Base-by-base conservation (phyloP, 1,140 invertebrate species). In the Ooceraea biroi region DNA sequence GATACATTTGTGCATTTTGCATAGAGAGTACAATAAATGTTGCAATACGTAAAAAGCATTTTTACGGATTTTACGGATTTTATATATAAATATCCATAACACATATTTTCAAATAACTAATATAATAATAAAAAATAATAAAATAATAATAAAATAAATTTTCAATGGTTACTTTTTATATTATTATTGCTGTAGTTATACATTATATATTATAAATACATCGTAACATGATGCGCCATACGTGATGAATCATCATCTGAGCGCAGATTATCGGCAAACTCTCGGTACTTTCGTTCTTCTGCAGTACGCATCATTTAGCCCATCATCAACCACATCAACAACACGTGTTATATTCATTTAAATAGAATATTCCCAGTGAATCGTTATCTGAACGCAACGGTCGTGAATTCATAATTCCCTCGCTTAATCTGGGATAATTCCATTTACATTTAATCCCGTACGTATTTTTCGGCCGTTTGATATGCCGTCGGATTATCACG, bases 381-480 rank as follows among this genome's bases (percentile, higher is more conserved):
- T 69, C 10, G 14, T 46, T 52, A 68, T n/a, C 30, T 55, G 36
- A 57, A 69, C 65, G 50, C 30, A 17, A 41, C 50, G 48, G 0
- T 57, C 25, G 50, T 80, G 22, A 69, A 80, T 80, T 71, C 25
- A 25, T 69, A 80, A 80, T 71, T 17, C 50, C n/a, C 22, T 1
- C 65, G n/a, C 27, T 80, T 69, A 80, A 57, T 80, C 41, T 5
- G 65, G 17, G 55, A 46, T 71, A 69, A 69, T 14, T 80, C 0
- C 61, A 19, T 41, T 46, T 22, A 12, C 65, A 57, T 57, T 69
- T 69, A 80, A 19, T 55, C 55, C 30, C 30, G 50, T n/a, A 3
- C n/a, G 44, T 69, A 57, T 69, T 80, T 69, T 69, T 63, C 27
- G 1, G 30, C 30, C 60, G 30, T n/a, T 63, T 14, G 50, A 46